Evolutionary conservation across 2,888 invertebrate species (phyloP), one percentile per base, ranked within the genome.

Genomic region (Thereva nobilitata): DNA sequence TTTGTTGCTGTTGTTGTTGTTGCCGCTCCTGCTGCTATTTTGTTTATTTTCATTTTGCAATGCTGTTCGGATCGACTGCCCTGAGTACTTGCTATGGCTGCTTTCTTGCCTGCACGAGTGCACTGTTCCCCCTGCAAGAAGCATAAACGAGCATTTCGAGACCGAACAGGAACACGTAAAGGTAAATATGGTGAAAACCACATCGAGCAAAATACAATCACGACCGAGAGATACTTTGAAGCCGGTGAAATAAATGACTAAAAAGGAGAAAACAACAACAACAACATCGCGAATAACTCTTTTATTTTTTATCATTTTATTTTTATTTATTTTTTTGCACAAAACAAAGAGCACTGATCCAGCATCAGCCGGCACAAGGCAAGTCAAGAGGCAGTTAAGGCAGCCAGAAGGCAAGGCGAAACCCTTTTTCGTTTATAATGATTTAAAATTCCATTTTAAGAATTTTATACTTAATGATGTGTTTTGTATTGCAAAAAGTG

Each of bases 401-500:
- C 45, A 47, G 40, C 23, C 64, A 65, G 49, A 56, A 56, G 56
- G 65, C 65, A 47, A 49, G 23, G 23, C 23, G 23, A 23, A 23
- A 23, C 37, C 47, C 55, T 41, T 65, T 65, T 65, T 55, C 65
- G 40, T 55, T 70, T 72, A 73, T 77, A 77, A 77, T 77, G 76
- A 77, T 80, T 80, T 80, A 79, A 80, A 80, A 80, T 80, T 80
- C 80, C 80, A 80, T 80, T 80, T 80, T 79, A 79, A 80, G 79
- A 80, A 80, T 80, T 80, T 80, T 79, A 79, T 80, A 80, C 79
- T 79, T 80, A 80, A 80, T 80, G 80, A 80, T 79, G 80, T 80
- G 80, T 80, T 79, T 80, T 78, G 76, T 77, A 65, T 49, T 65
- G 65, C 65, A 65, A 61, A 55, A 65, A 65, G 23, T 65, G 55